Evolutionary conservation across 2,888 invertebrate genomes (phyloP).

Genomic region (Caenorhabditis parvicauda): DNA sequence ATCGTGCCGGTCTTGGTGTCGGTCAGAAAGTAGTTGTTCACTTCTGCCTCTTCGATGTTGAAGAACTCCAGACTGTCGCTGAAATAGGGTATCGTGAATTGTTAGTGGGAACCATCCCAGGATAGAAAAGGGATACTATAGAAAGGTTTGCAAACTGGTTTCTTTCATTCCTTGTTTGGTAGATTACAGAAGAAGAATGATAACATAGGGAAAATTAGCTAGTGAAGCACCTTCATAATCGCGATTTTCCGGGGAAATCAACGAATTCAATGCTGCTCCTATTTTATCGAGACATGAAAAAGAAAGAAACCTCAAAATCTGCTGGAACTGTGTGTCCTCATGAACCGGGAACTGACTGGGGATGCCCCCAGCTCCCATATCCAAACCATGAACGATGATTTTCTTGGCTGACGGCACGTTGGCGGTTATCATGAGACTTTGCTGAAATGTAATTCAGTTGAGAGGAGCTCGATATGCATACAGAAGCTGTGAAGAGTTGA

Average conservation of each 20-base stretch:
- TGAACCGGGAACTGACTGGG: conserved; percentile 98
- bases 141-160: too few relatives aligned
- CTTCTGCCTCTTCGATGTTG: conserved; percentile 84
- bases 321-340: conserved; percentile 64
- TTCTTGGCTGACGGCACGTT: conserved; percentile 99
- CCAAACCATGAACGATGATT: conserved; percentile 66
- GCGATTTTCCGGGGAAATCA: too few relatives aligned
- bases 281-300: not conserved
- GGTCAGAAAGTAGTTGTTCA: conserved; percentile 88
- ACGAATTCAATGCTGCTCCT: not conserved
- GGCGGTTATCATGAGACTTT: conserved; percentile 91
- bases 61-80: conserved; percentile 72
- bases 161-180: too few relatives aligned
- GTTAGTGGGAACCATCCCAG: not conserved
- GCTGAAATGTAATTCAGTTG: conserved; percentile 64
- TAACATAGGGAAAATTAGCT: too few relatives aligned
- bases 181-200: too few relatives aligned
- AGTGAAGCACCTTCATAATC: too few relatives aligned
- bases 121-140: not conserved
- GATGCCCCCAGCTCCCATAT: conserved; percentile 85
- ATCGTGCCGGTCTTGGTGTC: conserved; percentile 98
- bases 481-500: too few relatives aligned
- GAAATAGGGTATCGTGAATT: conserved; percentile 80
- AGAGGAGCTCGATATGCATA: not conserved
- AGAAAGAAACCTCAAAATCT: conserved; percentile 27